These are phyloP conservation scores for Gymnothorax reevesii DNA, from an alignment of 2,797 vertebrate species.

Conservation along the genomic window DNA sequence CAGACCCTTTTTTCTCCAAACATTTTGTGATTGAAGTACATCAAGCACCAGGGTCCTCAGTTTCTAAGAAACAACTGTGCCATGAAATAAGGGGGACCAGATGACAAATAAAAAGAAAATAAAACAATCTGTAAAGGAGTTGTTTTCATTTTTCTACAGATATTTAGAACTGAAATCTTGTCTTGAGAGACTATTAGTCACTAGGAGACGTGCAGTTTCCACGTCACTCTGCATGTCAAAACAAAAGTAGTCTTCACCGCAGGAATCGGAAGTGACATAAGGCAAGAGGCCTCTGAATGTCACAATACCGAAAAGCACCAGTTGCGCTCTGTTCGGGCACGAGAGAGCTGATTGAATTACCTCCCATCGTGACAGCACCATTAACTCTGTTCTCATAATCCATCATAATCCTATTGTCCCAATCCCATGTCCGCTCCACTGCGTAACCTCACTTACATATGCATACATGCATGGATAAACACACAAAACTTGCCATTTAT, in stretches of 20 bases:
- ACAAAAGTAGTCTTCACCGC: neutral
- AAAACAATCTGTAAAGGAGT: neutral
- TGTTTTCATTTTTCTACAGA: neutral
- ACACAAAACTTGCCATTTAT: constrained; percentile 5
- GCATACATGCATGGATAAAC: constrained; percentile 13
- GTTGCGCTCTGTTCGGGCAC: constrained; percentile 35
- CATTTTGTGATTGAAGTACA: too few species aligned
- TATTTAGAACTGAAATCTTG: neutral
- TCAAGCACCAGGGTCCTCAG: too few species aligned
- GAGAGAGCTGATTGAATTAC: constrained; percentile 50
- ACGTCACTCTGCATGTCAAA: neutral
- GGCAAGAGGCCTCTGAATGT: neutral
- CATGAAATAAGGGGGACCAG: neutral
- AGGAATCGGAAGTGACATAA: constrained; percentile 8
- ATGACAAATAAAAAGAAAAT: neutral
- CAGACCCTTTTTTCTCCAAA: too few species aligned
- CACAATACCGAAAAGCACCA: neutral
- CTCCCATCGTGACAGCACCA: constrained; percentile 46
- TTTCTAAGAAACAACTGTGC: neutral
- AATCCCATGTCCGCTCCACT: constrained; percentile 44
- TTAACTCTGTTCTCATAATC: constrained; percentile 49
- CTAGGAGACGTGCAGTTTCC: neutral
- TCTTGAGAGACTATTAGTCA: neutral
- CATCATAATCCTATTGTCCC: constrained; percentile 52
- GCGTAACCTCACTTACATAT: neutral